Conservation (phyloP, 1,140 invertebrate species). For the Bactericera cockerelli region DNA sequence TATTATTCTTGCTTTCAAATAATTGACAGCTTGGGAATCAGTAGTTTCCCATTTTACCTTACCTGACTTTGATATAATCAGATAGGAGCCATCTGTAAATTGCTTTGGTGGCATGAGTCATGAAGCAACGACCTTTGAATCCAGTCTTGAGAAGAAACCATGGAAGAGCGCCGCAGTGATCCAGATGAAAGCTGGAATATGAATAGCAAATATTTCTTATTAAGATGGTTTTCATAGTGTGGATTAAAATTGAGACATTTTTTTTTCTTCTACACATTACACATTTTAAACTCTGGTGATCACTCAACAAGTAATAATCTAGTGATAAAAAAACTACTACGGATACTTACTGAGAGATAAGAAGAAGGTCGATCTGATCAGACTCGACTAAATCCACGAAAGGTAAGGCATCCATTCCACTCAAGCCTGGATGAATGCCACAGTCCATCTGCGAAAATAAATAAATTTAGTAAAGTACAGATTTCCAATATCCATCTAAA, state of each 20-base stretch:
- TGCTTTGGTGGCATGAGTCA: constrained; percentile 99
- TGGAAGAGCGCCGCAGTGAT: constrained; percentile 94
- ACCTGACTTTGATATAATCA: constrained; percentile 97
- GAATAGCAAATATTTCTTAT: too few relatives aligned
- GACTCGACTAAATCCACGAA: constrained; percentile 96
- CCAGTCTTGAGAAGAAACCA: constrained; percentile 97
- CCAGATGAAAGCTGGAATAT: constrained; percentile 79
- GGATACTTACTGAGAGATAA: constrained; percentile 80
- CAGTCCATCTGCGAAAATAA: constrained; percentile 62
- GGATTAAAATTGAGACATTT: too few relatives aligned
- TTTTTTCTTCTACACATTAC: too few relatives aligned
- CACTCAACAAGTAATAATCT: too few relatives aligned
- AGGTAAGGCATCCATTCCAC: constrained; percentile 92
- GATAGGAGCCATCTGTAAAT: constrained; percentile 97
- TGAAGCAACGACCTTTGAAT: constrained; percentile 96
- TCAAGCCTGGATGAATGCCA: constrained; percentile 95
- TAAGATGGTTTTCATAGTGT: too few relatives aligned
- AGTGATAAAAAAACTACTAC: too few relatives aligned
- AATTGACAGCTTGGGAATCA: too few relatives aligned
- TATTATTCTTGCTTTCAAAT: too few relatives aligned
- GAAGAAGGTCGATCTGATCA: constrained; percentile 88
- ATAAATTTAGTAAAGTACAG: too few relatives aligned
- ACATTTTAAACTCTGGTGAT: too few relatives aligned
- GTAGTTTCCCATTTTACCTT: constrained; percentile 23
- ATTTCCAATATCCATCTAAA: too few relatives aligned